phyloP scores from a whole-genome alignment of 2,797 vertebrate species.

The Siniperca scherzeri region DNA sequence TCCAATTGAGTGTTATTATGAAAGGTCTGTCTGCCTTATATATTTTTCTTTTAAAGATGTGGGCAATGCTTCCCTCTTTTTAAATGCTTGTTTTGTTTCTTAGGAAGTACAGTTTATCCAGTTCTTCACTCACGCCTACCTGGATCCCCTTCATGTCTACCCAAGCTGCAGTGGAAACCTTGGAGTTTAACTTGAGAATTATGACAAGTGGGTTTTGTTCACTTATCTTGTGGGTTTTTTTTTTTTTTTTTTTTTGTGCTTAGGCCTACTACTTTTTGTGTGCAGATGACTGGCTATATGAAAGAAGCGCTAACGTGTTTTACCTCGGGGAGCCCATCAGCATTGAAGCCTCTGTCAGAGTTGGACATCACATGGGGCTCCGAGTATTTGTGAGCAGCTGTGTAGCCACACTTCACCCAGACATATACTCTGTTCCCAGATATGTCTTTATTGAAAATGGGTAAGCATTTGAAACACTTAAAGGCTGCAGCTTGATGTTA shows the following conservation, averaged over 20 bases:
- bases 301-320: slow-evolving; percentile 70
- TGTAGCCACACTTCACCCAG: slow-evolving; percentile 79
- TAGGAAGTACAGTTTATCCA: slow-evolving; percentile 82
- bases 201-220: slow-evolving; percentile 75
- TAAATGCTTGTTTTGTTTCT: not conserved
- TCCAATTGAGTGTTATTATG: slow-evolving; percentile 83
- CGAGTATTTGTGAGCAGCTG: slow-evolving; percentile 82
- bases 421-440: slow-evolving; percentile 73
- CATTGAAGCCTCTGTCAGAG: slow-evolving; percentile 78
- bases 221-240: accelerated
- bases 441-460: slow-evolving; percentile 82
- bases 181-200: slow-evolving; percentile 76
- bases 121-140: slow-evolving; percentile 73
- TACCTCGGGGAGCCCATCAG: slow-evolving; percentile 77
- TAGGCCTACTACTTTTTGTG: accelerated
- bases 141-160: slow-evolving; percentile 80
- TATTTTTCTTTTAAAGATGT: not conserved
- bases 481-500: not conserved
- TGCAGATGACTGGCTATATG: slow-evolving; percentile 79
- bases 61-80: accelerated
- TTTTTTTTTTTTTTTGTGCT: not conserved
- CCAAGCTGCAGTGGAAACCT: slow-evolving; percentile 55
- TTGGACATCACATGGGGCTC: slow-evolving; percentile 74
- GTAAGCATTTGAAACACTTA: slow-evolving; percentile 47
- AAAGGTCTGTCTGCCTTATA: slow-evolving; percentile 61